These are phyloP conservation scores for Holothuria scabra DNA, from an alignment of 53 echinoderm and acorn worm species.

Conservation along the genomic window DNA sequence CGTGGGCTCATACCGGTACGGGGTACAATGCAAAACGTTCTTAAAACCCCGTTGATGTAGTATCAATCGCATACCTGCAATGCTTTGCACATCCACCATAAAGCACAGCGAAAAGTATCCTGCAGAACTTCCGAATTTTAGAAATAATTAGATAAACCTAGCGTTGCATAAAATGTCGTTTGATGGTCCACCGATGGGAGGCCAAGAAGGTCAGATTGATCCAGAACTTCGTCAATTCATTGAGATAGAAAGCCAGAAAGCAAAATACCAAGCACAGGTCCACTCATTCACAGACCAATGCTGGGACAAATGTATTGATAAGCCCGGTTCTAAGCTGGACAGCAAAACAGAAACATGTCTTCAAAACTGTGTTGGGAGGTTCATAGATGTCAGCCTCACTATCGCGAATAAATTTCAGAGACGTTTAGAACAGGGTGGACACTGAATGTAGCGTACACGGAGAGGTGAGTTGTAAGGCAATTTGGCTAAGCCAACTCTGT, in stretches of 20 bases:
- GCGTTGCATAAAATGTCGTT: constrained; percentile 58
- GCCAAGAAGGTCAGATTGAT: constrained; percentile 68
- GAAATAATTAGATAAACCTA: no score
- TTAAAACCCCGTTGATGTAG: no score
- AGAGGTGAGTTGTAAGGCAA: no score
- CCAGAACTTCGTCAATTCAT: constrained; percentile 79
- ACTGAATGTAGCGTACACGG: no score
- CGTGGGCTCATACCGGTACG: no score
- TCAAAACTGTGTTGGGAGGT: constrained; percentile 89
- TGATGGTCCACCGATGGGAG: constrained; percentile 51
- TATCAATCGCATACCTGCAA: no score
- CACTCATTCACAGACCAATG: constrained; percentile 89
- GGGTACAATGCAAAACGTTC: no score
- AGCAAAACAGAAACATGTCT: constrained; percentile 85
- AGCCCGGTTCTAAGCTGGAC: constrained; percentile 87
- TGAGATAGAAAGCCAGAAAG: constrained; percentile 81
- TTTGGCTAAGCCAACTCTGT: no score
- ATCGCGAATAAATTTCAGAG: constrained; percentile 88
- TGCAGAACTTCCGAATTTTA: no score
- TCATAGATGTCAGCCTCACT: constrained; percentile 85
- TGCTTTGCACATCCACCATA: no score
- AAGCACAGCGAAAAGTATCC: no score
- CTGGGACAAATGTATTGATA: constrained; percentile 95
- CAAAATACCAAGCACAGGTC: constrained; percentile 85
- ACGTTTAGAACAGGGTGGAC: constrained; percentile 72